A percentile compares a stretch with the other conserved stretches of the same genome.
These are phyloP conservation scores for Muscicapa striata DNA, from an alignment of 2,797 vertebrate species.

Conservation along the genomic window DNA sequence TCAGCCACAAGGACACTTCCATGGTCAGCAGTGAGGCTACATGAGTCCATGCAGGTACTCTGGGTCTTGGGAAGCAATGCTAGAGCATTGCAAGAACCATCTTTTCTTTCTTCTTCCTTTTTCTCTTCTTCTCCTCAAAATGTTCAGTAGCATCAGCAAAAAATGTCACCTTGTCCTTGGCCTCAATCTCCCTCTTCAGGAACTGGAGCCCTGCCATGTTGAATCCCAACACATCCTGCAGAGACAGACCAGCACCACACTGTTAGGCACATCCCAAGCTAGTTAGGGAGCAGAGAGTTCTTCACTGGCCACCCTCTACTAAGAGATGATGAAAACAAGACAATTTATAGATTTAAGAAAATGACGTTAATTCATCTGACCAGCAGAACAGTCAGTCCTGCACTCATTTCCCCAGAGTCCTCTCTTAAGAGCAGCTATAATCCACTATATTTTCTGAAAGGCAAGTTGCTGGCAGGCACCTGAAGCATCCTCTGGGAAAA, in stretches of 20 bases:
- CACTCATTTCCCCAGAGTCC: not conserved
- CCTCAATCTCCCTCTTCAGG: slow-evolving; percentile 91
- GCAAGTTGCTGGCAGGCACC: not conserved
- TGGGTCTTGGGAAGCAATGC: not conserved
- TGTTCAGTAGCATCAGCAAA: slow-evolving; percentile 90
- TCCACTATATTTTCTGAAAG: not conserved
- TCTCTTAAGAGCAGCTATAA: not conserved
- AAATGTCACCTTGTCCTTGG: slow-evolving; percentile 91
- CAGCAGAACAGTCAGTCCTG: not conserved
- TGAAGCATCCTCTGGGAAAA: not conserved
- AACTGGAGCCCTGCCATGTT: slow-evolving; percentile 92
- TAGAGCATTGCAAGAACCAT: slow-evolving; percentile 86
- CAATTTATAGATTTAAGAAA: not conserved
- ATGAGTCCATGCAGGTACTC: not conserved
- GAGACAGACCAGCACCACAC: not conserved
- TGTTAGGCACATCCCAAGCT: not conserved
- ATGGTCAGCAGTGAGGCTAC: not conserved
- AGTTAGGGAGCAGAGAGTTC: not conserved
- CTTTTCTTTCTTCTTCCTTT: slow-evolving; percentile 88
- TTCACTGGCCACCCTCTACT: not conserved
- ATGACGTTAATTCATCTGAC: not conserved
- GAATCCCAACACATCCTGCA: slow-evolving; percentile 91
- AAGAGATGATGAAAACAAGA: not conserved
- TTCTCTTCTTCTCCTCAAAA: slow-evolving; percentile 87
- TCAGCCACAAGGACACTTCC: not conserved